Conservation (phyloP, 2,888 invertebrate species). For the Horisme vitalbata region DNA sequence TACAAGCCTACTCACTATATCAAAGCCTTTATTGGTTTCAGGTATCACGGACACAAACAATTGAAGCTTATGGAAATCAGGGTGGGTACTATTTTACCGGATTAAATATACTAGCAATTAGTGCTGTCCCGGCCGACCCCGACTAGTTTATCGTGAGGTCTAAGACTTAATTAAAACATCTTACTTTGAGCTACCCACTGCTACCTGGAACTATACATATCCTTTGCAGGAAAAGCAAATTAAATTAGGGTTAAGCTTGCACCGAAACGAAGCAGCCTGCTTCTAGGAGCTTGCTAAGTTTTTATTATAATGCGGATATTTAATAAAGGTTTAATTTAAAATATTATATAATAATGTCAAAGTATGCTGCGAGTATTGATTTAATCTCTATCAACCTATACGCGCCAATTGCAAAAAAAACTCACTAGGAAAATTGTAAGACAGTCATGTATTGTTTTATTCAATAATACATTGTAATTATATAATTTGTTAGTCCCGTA, state of each 20-base stretch:
- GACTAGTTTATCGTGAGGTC: constrained; percentile 75
- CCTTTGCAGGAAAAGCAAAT: constrained; percentile 55
- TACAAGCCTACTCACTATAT: not conserved
- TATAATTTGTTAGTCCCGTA: no score
- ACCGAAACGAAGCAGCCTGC: constrained; percentile 33
- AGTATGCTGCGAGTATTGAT: no score
- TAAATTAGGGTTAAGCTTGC: constrained; percentile 61
- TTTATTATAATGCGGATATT: constrained; percentile 25
- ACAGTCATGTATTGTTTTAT: no score
- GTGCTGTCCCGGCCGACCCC: constrained; percentile 64
- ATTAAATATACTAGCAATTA: constrained; percentile 81
- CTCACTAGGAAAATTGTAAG: no score
- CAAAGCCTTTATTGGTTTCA: constrained; percentile 43
- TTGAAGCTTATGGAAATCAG: constrained; percentile 81
- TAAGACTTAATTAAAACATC: constrained; percentile 81
- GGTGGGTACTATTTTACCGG: constrained; percentile 74
- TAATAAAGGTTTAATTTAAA: not conserved
- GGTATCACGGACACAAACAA: constrained; percentile 72
- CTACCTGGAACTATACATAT: constrained; percentile 50
- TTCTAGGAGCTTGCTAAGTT: constrained; percentile 13
- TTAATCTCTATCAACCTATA: no score
- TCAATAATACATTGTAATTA: no score
- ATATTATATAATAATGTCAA: no score
- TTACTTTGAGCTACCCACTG: constrained; percentile 63
- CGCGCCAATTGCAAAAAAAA: no score